Evolutionary conservation across 64 coral and sea anemone species (phyloP), one percentile per base, ranked within the genome.

Genomic region (Trachythela sp.): DNA sequence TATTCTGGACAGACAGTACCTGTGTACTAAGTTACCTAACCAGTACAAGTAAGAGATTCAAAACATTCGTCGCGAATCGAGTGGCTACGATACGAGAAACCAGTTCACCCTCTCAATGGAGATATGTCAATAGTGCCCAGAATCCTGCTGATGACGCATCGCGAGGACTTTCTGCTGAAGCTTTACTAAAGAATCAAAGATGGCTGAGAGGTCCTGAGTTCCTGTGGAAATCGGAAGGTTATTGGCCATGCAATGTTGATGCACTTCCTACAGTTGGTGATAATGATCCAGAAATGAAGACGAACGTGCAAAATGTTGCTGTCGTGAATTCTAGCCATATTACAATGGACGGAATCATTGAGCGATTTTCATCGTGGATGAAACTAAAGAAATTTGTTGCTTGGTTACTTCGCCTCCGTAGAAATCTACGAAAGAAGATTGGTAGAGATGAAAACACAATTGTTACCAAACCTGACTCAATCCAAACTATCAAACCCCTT

Each of bases 71-170:
- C 33, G 24, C 68, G 24, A 72, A 72, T 72, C 17, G n/a, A 26
- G 26, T 72, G n/a, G n/a, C n/a, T n/a, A n/a, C n/a, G n/a, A n/a
- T n/a, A n/a, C n/a, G n/a, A n/a, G n/a, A n/a, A n/a, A n/a, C n/a
- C n/a, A n/a, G n/a, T n/a, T n/a, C n/a, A n/a, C n/a, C n/a, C n/a
- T n/a, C n/a, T n/a, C n/a, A 72, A 26, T 72, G 68, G 68, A 72
- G 33, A 72, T 72, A 31, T 72, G 68, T 72, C 29, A 9, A 7
- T 70, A 32, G 14, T 72, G 68, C 17, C 10, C 14, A 72, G 29
- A 72, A 72, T 35, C 68, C 68, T 22, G 68, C 68, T 26, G 68
- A 72, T 72, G 68, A 72, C 9, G 68, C 68, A 22, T 72, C 68
- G 1, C 14, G 68, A 31, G 68, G 68, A 26, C 33, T 35, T 14